Conservation (phyloP, 2,113 vertebrate genomes). For the Gadus chalcogrammus region DNA sequence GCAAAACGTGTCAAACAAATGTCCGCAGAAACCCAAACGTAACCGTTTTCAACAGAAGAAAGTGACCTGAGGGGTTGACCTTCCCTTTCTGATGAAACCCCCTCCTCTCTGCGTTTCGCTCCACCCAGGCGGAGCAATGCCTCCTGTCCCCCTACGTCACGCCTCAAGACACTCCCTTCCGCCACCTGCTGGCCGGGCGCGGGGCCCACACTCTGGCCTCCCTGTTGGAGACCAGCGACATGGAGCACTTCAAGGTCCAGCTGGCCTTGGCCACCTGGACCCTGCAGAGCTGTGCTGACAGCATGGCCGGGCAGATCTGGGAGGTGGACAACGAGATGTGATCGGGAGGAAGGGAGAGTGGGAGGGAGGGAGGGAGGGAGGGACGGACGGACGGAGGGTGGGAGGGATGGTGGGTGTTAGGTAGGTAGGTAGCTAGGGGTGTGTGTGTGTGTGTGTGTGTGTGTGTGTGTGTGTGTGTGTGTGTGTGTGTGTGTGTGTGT, state of each 20-base stretch:
- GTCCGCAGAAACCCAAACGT: no score
- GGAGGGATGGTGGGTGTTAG: neutral
- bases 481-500: no score
- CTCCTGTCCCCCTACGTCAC: constrained; percentile 89
- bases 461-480: no score
- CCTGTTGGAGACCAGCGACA: constrained; percentile 66
- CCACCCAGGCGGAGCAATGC: constrained; percentile 80
- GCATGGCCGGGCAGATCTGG: constrained; percentile 83
- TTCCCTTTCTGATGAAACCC: neutral
- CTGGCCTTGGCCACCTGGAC: constrained; percentile 88
- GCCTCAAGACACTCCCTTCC: constrained; percentile 78
- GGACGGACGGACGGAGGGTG: no score
- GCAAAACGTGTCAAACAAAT: no score
- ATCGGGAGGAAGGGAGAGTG: no score
- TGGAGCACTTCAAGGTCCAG: constrained; percentile 72
- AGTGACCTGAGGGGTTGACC: no score
- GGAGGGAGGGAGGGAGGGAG: constrained; percentile 11
- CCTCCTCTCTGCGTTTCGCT: neutral
- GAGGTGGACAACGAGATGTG: constrained; percentile 79
- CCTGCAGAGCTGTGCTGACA: constrained; percentile 85
- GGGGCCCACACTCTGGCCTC: constrained; percentile 81
- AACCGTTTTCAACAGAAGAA: no score
- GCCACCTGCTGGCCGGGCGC: constrained; percentile 84
- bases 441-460: no score
- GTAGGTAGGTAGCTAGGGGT: neutral